These are phyloP conservation scores for Hyla sarda DNA, from an alignment of 2,113 vertebrate genomes.

Conservation along the genomic window DNA sequence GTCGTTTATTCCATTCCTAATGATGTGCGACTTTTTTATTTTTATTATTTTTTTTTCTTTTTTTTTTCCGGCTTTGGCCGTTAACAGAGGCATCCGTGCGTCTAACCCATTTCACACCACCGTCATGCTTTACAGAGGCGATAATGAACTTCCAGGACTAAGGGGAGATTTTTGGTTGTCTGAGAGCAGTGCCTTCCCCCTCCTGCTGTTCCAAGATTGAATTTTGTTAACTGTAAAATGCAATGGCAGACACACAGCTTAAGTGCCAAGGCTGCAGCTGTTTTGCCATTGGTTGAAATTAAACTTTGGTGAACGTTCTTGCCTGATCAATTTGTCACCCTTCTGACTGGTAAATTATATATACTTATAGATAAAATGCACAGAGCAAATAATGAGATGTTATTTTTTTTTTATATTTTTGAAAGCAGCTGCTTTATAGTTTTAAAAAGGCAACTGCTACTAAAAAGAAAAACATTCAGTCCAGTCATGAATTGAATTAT, in stretches of 20 bases:
- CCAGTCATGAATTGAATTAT: neutral
- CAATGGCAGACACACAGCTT: slow-evolving; percentile 73
- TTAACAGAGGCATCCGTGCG: slow-evolving; percentile 83
- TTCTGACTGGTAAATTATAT: slow-evolving; percentile 86
- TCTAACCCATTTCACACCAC: slow-evolving; percentile 83
- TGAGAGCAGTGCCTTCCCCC: slow-evolving; percentile 67
- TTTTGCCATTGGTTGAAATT: slow-evolving; percentile 76
- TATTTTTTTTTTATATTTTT: neutral
- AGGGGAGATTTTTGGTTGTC: slow-evolving; percentile 71
- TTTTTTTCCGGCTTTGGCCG: slow-evolving; percentile 69
- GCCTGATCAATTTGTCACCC: slow-evolving; percentile 84
- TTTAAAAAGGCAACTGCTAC: neutral
- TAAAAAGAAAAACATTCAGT: neutral
- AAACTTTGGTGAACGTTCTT: slow-evolving; percentile 76
- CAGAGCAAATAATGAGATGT: slow-evolving; percentile 64
- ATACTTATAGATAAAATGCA: slow-evolving; percentile 76
- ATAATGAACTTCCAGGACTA: slow-evolving; percentile 81
- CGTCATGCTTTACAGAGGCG: slow-evolving; percentile 76
- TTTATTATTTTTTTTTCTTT: slow-evolving; percentile 64
- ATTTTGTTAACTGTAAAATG: slow-evolving; percentile 78
- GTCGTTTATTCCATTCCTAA: slow-evolving; percentile 93
- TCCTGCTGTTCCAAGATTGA: slow-evolving; percentile 77
- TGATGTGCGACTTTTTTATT: slow-evolving; percentile 76
- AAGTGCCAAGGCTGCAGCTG: slow-evolving; percentile 72
- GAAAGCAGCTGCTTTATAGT: neutral